Percentiles rank a stretch among this genome's conserved stretches.
Conservation (phyloP, 2,888 invertebrate species). For the Aphodius sticticus region DNA sequence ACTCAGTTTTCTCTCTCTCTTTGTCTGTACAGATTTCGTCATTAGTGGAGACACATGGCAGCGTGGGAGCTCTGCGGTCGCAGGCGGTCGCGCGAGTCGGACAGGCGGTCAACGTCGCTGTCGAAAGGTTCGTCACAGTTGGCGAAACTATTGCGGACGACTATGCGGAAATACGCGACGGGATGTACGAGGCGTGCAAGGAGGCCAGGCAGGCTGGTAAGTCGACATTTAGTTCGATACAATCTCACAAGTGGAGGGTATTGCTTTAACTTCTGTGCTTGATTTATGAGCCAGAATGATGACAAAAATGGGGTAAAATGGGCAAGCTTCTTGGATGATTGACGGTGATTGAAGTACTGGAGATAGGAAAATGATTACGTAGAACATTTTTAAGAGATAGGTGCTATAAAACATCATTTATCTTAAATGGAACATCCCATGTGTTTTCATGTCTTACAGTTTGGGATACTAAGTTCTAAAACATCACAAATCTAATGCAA, state of each 20-base stretch:
- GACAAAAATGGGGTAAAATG: too few relatives aligned
- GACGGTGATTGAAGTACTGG: too few relatives aligned
- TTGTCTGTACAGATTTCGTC: conserved; percentile 80
- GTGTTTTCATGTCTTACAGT: too few relatives aligned
- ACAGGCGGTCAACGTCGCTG: conserved; percentile 95
- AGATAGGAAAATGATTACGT: too few relatives aligned
- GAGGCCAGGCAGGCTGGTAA: conserved; percentile 95
- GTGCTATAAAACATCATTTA: too few relatives aligned
- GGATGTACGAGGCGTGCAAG: conserved; percentile 98
- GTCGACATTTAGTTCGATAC: conserved; percentile 26
- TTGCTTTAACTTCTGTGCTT: conserved; percentile 8
- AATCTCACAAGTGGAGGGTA: not conserved
- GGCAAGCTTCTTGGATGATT: too few relatives aligned
- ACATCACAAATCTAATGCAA: too few relatives aligned
- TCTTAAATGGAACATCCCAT: too few relatives aligned
- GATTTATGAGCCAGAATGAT: too few relatives aligned
- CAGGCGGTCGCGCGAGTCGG: conserved; percentile 92
- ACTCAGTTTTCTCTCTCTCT: not conserved
- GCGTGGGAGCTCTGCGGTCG: conserved; percentile 72
- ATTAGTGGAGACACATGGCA: conserved; percentile 78
- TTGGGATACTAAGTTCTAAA: too few relatives aligned
- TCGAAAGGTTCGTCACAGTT: conserved; percentile 97
- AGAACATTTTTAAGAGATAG: too few relatives aligned
- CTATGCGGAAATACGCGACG: conserved; percentile 94
- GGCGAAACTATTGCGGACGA: conserved; percentile 99